A percentile compares a stretch with the other conserved stretches of the same genome.
Conservation (phyloP, 1,140 invertebrate species). For the Hydropsyche tenuis region DNA sequence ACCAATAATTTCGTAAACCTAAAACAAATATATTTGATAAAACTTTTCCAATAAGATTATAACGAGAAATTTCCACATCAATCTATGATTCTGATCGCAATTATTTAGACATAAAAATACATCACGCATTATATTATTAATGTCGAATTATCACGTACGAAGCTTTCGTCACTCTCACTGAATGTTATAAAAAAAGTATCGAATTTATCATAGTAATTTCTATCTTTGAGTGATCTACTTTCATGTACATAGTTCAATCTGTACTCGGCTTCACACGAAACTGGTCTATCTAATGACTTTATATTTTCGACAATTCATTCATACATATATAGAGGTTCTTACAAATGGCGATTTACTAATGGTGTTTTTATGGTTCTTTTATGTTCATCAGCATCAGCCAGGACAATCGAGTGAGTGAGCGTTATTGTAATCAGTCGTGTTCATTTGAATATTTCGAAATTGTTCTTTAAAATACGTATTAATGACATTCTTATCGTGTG, state of each 20-base stretch:
- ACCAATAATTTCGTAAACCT: too few relatives aligned
- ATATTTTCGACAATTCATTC: not conserved
- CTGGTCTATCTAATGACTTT: slow-evolving; percentile 23
- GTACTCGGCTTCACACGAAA: not conserved
- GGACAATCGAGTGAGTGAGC: slow-evolving; percentile 1
- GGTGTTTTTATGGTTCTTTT: slow-evolving; percentile 1
- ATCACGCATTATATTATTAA: too few relatives aligned
- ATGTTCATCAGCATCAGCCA: not conserved
- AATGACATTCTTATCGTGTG: too few relatives aligned
- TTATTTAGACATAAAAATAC: too few relatives aligned
- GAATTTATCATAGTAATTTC: not conserved
- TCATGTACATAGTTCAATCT: not conserved
- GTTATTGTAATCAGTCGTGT: not conserved
- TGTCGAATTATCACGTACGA: too few relatives aligned
- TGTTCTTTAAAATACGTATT: not conserved
- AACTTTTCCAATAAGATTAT: too few relatives aligned
- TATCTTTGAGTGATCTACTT: slow-evolving; percentile 6
- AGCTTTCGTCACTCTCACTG: too few relatives aligned
- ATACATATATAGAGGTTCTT: not conserved
- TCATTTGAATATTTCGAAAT: not conserved
- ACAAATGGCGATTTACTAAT: slow-evolving; percentile 17
- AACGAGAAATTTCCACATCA: too few relatives aligned
- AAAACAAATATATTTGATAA: too few relatives aligned
- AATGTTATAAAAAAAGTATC: too few relatives aligned
- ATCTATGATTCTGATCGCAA: too few relatives aligned